Evolutionary conservation across 2,113 vertebrate species (phyloP), one percentile per base, ranked within the genome.

Genomic region (Uria aalge): DNA sequence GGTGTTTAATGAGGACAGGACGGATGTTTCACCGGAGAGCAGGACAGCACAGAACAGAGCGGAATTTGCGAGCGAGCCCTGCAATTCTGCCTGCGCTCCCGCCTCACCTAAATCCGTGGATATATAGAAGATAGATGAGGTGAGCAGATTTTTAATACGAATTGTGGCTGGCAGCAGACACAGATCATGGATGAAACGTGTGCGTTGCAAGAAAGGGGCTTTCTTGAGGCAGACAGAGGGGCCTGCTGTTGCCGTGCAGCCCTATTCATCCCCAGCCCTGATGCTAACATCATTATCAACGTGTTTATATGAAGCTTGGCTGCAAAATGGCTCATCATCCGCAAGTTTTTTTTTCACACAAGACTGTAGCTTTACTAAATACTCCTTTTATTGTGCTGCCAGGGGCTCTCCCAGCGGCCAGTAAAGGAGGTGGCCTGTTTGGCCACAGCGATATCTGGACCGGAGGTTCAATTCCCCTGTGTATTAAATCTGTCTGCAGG

Each of bases 351-450:
- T 93, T 94, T 82, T 55, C 71, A 30, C 53, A 48, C 5, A 0
- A 85, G 73, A 11, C 66, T 75, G 38, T 53, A 84, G 77, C 77
- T 94, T 76, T 55, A 47, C 77, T 95, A 95, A 97, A 97, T 91
- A 8, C 69, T 89, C 63, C 92, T 94, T 91, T 95, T 92, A 75
- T 82, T 92, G 94, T 72, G 86, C 92, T 96, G 96, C 97, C 96
- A 95, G 91, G 57, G 84, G 69, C 83, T 82, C 34, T 94, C 76
- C 66, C 67, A 56, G 76, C 64, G 94, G 88, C 72, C 72, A 71
- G 81, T 2, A 5, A 18, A 93, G 91, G 94, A 95, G 80, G 69
- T 90, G 96, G 86, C 89, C 83, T 75, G 48, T 43, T 91, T 95
- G 97, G 84, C 95, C 88, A 48, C 53, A 52, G 60, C 0, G 21